Conservation (phyloP, 2,113 vertebrate genomes). For the Fukomys damarensis region DNA sequence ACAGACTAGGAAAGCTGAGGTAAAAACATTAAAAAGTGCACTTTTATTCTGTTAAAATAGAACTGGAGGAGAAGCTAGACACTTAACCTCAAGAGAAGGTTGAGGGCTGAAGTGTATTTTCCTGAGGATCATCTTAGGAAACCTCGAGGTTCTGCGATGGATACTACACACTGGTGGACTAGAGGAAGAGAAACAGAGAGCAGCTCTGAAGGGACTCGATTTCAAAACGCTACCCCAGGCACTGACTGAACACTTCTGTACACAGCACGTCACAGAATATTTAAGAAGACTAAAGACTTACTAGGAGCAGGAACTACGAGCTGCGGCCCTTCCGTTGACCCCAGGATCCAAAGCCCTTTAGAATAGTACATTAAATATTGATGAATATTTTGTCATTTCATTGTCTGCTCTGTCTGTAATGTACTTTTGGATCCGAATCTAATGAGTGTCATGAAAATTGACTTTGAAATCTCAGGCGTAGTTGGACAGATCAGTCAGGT, state of each 20-base stretch:
- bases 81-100: neutral
- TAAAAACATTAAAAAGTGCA: neutral
- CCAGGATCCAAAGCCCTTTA: neutral
- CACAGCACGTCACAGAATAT: neutral
- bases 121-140: neutral
- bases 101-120: neutral
- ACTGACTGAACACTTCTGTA: neutral
- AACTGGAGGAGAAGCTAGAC: neutral
- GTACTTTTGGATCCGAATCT: neutral
- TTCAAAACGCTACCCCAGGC: neutral
- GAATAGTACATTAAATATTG: neutral
- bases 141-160: neutral
- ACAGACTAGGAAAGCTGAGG: neutral
- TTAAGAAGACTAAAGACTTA: neutral
- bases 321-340: neutral
- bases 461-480: conserved; percentile 14
- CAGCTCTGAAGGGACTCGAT: neutral
- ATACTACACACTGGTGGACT: neutral
- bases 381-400: conserved; percentile 28
- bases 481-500: conserved; percentile 20
- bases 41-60: neutral
- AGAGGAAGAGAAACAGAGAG: neutral
- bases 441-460: neutral
- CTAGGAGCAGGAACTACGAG: neutral
- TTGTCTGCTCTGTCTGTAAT: neutral